phyloP scores from a whole-genome alignment of 2,888 invertebrate genomes.

The Pollenia angustigena region DNA sequence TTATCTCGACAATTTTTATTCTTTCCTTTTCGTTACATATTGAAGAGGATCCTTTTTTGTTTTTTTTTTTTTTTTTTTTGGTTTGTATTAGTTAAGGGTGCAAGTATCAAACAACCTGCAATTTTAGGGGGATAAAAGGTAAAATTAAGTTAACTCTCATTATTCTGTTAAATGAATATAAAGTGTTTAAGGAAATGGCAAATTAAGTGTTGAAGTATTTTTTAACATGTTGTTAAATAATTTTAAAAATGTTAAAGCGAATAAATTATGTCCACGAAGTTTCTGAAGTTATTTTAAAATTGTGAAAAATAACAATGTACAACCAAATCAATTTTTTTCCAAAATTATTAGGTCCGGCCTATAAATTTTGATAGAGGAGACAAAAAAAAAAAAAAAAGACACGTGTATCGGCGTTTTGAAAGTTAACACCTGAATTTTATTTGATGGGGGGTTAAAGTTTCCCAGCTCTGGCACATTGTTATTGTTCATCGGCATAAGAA shows the following conservation, averaged over 20 bases:
- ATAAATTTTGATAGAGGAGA: too few species aligned
- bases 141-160: conserved; percentile 63
- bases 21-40: conserved; percentile 13
- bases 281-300: too few species aligned
- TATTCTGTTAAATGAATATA: conserved; percentile 60
- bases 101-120: conserved; percentile 34
- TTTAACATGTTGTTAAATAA: conserved; percentile 41
- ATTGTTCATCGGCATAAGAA: too few species aligned
- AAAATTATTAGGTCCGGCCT: too few species aligned
- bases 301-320: too few species aligned
- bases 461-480: too few species aligned
- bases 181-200: conserved; percentile 67
- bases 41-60: conserved; percentile 54
- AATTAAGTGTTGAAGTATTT: conserved; percentile 65
- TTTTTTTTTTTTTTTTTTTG: conserved; percentile 29
- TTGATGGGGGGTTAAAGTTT: too few species aligned
- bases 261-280: background rate
- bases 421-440: too few species aligned
- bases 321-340: too few species aligned
- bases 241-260: background rate
- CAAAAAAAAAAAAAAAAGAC: too few species aligned
- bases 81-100: conserved; percentile 23
- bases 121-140: conserved; percentile 44
- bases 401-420: too few species aligned
- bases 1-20: conserved; percentile 77